phyloP scores from a whole-genome alignment of 2,797 vertebrate genomes.

The Sternotherus odoratus region DNA sequence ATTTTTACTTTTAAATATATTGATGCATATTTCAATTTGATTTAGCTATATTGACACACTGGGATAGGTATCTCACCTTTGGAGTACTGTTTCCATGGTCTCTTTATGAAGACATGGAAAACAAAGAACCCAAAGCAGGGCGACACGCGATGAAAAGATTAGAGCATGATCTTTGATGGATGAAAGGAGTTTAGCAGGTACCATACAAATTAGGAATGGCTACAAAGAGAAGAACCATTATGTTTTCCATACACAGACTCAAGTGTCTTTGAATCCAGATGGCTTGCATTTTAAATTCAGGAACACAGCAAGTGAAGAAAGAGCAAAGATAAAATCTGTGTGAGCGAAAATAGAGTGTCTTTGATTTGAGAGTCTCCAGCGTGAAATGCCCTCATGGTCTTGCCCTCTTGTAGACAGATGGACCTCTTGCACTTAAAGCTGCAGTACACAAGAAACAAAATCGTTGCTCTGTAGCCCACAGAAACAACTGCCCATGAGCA shows the following conservation, averaged over 20 bases:
- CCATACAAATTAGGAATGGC: too few species aligned
- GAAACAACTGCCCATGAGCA: background rate
- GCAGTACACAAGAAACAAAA: too few species aligned
- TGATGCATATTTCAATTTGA: background rate
- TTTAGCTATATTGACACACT: background rate
- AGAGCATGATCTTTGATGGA: background rate
- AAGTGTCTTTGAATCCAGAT: background rate
- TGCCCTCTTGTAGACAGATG: background rate
- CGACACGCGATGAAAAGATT: background rate
- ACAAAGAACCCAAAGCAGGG: background rate
- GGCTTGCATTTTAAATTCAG: background rate
- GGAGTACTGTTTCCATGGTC: background rate
- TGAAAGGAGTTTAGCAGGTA: background rate
- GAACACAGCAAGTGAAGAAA: background rate
- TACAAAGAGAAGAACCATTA: background rate
- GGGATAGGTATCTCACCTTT: background rate
- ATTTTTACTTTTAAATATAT: background rate
- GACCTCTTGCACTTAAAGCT: background rate
- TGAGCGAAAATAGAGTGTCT: background rate
- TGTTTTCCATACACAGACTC: background rate
- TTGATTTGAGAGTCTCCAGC: background rate
- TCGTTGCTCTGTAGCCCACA: rapidly evolving
- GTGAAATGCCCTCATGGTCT: background rate
- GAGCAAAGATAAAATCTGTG: background rate
- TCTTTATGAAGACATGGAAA: background rate